Percentiles rank a stretch among this genome's conserved stretches.
These are phyloP conservation scores for Mastigias papua DNA, from an alignment of 30 jellyfish, hydroid and myxozoan species.

Conservation along the genomic window DNA sequence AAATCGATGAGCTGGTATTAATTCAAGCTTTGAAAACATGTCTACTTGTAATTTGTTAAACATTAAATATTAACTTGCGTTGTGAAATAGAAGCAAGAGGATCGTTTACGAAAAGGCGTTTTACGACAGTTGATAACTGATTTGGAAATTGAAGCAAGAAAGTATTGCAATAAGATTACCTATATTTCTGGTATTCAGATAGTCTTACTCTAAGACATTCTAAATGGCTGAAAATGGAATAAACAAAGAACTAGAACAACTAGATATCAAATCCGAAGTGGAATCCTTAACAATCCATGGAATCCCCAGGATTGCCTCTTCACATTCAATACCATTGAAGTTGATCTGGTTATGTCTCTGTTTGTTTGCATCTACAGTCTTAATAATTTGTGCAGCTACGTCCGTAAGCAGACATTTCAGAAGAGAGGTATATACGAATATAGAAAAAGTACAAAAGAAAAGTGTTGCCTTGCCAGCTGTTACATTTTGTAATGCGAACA, in stretches of 20 bases:
- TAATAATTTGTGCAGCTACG: background rate
- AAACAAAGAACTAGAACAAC: background rate
- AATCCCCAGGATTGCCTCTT: slow-evolving; percentile 17
- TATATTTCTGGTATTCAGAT: background rate
- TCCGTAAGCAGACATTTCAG: background rate
- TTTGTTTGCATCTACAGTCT: background rate
- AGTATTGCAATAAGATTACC: background rate
- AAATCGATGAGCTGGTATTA: no score
- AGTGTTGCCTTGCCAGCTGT: slow-evolving; percentile 40
- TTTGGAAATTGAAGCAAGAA: background rate
- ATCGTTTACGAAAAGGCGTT: no score
- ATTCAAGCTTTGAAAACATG: no score
- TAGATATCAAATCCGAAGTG: slow-evolving; percentile 4
- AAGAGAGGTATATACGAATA: slow-evolving; percentile 9
- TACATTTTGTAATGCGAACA: slow-evolving; percentile 50
- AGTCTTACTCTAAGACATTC: background rate
- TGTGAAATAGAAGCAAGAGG: no score
- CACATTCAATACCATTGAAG: background rate
- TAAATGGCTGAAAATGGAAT: background rate
- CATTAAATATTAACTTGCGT: no score
- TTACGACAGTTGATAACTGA: no score
- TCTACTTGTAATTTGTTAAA: no score
- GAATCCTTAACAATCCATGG: slow-evolving; percentile 63
- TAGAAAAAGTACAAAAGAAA: background rate
- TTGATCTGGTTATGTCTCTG: slow-evolving; percentile 42